Evolutionary conservation across 2,888 invertebrate genomes (phyloP), one percentile per base, ranked within the genome.

Genomic region (Callinectes sapidus): DNA sequence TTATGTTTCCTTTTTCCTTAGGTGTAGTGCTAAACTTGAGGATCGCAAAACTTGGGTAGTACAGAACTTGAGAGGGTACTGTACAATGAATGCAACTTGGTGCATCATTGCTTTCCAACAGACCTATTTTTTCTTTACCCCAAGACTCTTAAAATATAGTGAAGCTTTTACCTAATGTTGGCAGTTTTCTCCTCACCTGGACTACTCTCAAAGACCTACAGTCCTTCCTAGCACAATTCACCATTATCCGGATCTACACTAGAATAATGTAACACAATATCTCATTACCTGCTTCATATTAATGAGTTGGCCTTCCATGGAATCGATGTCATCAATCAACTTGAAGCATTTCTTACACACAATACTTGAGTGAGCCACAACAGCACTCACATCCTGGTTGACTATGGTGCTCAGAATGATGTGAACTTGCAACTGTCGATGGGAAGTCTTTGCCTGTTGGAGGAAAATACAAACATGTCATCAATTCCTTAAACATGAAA

Each of bases 311-410:
- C 92, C 92, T 54, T 94, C 93, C 32, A 94, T 14, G 2, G 92
- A 91, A 54, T 94, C 94, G 18, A 93, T 93, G 87, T 94, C 94
- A 90, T 94, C 94, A 28, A 94, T 91, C 5, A 93, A 89, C 42
- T 92, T 92, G 93, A 92, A 94, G 86, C 94, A 94, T 32, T 94
- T 94, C 89, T 94, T 94, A 88, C 94, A 94, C 5, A 94, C 87
- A 35, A 94, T 92, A 77, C 92, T 90, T 66, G 94, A 93, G 86
- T 93, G 92, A 10, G 90, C 89, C 32, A 89, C 66, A 55, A 89
- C 32, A 28, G 85, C 61, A 89, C 71, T 86, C 35, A 93, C 81
- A 28, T 93, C 93, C 89, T 93, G 91, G 71, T 93, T 93, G 18
- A 93, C 89, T 39, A 93, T 91, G 71, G 85, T 85, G 48, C 93